A percentile compares a stretch with the other conserved stretches of the same genome.
Conservation (phyloP, 2,888 invertebrate species). For the Marasmarcha lunaedactyla region DNA sequence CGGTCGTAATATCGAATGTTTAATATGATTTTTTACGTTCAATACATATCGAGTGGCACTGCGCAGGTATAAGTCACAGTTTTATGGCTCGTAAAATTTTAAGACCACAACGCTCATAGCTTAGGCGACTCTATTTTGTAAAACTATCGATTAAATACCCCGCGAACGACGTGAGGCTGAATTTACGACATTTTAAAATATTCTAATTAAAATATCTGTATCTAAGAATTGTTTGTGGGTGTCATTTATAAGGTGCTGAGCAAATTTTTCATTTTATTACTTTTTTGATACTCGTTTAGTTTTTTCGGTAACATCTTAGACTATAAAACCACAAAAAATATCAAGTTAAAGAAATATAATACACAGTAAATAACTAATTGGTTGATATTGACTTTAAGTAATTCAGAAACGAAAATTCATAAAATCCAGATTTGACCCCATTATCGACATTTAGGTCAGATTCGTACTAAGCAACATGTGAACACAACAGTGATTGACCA, state of each 20-base stretch:
- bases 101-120: constrained; percentile 31
- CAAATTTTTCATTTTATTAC: constrained; percentile 8
- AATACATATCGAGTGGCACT: constrained; percentile 38
- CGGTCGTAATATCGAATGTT: constrained; percentile 60
- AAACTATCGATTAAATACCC: constrained; percentile 32
- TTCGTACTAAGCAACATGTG: neutral
- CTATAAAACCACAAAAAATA: too few relatives aligned
- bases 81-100: constrained; percentile 65
- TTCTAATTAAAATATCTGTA: constrained; percentile 20
- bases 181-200: constrained; percentile 27
- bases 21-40: constrained; percentile 47
- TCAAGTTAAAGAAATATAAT: too few relatives aligned
- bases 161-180: constrained; percentile 23
- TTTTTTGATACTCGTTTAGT: too few relatives aligned
- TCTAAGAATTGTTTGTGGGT: constrained; percentile 9
- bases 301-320: too few relatives aligned
- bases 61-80: constrained; percentile 51
- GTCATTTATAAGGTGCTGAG: constrained; percentile 4
- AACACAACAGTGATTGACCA: neutral
- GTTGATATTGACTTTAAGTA: too few relatives aligned
- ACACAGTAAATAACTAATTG: too few relatives aligned
- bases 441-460: neutral
- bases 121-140: constrained; percentile 38
- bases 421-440: too few relatives aligned
- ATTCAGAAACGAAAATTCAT: too few relatives aligned